phyloP scores from a whole-genome alignment of 2,113 vertebrate species.

The Microcebus ravelobensis region DNA sequence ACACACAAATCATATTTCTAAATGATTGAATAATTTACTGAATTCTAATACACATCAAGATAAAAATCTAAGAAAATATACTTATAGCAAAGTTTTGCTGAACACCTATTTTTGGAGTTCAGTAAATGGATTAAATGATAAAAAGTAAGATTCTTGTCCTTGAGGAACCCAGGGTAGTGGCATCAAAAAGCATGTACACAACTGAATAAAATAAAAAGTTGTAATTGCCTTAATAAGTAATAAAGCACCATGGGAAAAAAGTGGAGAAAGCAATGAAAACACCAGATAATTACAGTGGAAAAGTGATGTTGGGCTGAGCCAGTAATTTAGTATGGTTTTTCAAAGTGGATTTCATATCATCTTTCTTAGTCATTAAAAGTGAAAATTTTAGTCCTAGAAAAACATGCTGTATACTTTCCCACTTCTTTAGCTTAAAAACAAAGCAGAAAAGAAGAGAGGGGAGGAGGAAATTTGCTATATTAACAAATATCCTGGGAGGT shows the following conservation, averaged over 20 bases:
- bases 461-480: neutral
- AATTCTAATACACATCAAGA: slow-evolving; percentile 23
- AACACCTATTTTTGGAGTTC: neutral
- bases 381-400: neutral
- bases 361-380: neutral
- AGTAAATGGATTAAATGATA: neutral
- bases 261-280: neutral
- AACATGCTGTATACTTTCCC: neutral
- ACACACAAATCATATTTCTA: neutral
- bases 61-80: neutral
- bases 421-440: slow-evolving; percentile 15
- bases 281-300: neutral
- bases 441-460: neutral
- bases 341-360: neutral
- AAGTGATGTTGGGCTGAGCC: neutral
- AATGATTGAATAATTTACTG: neutral
- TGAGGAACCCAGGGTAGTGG: neutral
- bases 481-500: neutral
- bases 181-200: neutral
- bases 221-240: neutral
- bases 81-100: neutral
- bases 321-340: neutral
- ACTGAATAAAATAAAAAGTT: neutral
- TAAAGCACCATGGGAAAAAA: neutral
- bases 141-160: neutral